phyloP scores from a whole-genome alignment of 1,140 invertebrate species.

The Asobara japonica region DNA sequence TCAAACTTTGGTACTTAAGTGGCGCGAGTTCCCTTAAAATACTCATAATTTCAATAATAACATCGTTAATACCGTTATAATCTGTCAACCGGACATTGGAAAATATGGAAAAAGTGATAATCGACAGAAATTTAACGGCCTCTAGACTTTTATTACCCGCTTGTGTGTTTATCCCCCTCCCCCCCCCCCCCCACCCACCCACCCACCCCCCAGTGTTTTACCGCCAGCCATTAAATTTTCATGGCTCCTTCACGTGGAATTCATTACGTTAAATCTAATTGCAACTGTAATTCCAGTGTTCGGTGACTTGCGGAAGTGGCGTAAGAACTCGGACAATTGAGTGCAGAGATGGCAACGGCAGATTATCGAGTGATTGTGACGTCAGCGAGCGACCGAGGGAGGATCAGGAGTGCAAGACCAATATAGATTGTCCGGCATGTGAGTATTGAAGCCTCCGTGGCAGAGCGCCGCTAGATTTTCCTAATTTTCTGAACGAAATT shows the following conservation, averaged over 20 bases:
- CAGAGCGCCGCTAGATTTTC: too few relatives aligned
- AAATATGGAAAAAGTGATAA: not conserved
- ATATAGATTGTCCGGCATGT: conserved; percentile 57
- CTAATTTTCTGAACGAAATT: too few relatives aligned
- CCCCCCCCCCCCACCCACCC: too few relatives aligned
- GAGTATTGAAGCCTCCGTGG: conserved; percentile 41
- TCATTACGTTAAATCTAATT: not conserved
- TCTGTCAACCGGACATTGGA: not conserved
- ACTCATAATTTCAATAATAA: not conserved
- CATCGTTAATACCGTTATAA: not conserved
- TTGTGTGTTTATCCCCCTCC: not conserved
- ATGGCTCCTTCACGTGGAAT: not conserved
- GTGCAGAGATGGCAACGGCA: conserved; percentile 72
- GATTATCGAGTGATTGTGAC: conserved; percentile 68
- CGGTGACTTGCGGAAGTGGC: conserved; percentile 85
- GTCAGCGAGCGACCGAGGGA: conserved; percentile 60
- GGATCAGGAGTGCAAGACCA: conserved; percentile 60
- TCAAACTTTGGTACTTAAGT: not conserved
- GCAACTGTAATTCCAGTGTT: conserved; percentile 73
- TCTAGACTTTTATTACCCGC: not conserved
- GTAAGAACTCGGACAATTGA: conserved; percentile 84
- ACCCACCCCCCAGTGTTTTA: too few relatives aligned
- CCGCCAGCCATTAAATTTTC: not conserved
- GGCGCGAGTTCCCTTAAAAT: not conserved
- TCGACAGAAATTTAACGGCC: not conserved